A percentile compares a stretch with the other conserved stretches of the same genome.
phyloP scores from a whole-genome alignment of 2,797 vertebrate genomes.

The Pipistrellus kuhlii region DNA sequence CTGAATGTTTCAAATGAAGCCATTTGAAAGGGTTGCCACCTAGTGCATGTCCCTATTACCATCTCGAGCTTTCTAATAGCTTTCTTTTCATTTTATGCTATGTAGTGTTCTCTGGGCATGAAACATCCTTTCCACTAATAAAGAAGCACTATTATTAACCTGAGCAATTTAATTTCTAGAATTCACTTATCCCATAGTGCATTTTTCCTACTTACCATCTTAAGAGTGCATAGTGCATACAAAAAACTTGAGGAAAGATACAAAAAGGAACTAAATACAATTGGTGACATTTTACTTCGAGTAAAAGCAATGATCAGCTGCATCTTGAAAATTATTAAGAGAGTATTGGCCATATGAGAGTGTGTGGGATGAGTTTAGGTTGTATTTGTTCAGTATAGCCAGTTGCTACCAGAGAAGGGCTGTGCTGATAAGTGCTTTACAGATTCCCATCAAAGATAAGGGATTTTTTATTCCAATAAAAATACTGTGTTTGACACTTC shows the following conservation, averaged over 20 bases:
- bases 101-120: slow-evolving; percentile 88
- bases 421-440: neutral
- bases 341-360: neutral
- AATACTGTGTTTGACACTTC: neutral
- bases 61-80: slow-evolving; percentile 89
- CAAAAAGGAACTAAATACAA: slow-evolving; percentile 68
- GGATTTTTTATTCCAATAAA: neutral
- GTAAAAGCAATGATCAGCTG: slow-evolving; percentile 50
- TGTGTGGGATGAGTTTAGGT: neutral
- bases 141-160: slow-evolving; percentile 83
- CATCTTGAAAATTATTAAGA: slow-evolving; percentile 28
- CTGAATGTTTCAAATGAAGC: slow-evolving; percentile 89
- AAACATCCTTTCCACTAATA: slow-evolving; percentile 86
- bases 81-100: slow-evolving; percentile 88
- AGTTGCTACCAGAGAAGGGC: neutral
- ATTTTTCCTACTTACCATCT: slow-evolving; percentile 79
- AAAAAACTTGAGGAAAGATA: slow-evolving; percentile 70
- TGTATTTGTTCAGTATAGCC: neutral
- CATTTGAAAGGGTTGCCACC: slow-evolving; percentile 84
- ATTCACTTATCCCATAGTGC: slow-evolving; percentile 76
- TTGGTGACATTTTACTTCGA: slow-evolving; percentile 72
- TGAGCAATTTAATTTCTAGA: slow-evolving; percentile 81
- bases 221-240: slow-evolving; percentile 83
- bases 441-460: neutral
- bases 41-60: slow-evolving; percentile 89